Conservation (phyloP, 2,888 invertebrate genomes). For the Ctenicera cuprea region DNA sequence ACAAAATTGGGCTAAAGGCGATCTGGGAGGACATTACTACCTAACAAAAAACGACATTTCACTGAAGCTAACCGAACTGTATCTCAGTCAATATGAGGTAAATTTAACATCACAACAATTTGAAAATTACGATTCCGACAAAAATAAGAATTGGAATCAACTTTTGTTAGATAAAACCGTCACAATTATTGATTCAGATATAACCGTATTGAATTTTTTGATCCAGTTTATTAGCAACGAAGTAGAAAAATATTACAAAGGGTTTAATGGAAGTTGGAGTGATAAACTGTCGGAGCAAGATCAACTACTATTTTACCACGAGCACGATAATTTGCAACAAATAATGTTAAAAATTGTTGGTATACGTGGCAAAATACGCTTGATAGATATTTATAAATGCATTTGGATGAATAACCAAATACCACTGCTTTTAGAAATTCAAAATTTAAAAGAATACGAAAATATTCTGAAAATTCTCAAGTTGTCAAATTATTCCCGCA, state of each 20-base stretch:
- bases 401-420: neutral
- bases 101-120: neutral
- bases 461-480: neutral
- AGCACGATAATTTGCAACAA: neutral
- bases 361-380: neutral
- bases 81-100: neutral
- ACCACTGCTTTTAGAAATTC: neutral
- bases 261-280: neutral
- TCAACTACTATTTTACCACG: neutral
- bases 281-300: neutral
- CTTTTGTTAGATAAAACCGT: neutral
- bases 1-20: neutral
- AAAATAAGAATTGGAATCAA: neutral
- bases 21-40: neutral
- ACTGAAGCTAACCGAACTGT: neutral
- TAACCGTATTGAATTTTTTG: neutral
- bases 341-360: neutral
- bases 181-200: neutral
- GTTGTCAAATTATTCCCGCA: neutral
- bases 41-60: neutral
- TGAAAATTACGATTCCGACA: neutral
- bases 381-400: neutral
- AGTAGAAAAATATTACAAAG: neutral
- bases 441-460: neutral
- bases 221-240: neutral